Conservation (phyloP, 2,113 vertebrate genomes). For the Amblyopsis rosae region DNA sequence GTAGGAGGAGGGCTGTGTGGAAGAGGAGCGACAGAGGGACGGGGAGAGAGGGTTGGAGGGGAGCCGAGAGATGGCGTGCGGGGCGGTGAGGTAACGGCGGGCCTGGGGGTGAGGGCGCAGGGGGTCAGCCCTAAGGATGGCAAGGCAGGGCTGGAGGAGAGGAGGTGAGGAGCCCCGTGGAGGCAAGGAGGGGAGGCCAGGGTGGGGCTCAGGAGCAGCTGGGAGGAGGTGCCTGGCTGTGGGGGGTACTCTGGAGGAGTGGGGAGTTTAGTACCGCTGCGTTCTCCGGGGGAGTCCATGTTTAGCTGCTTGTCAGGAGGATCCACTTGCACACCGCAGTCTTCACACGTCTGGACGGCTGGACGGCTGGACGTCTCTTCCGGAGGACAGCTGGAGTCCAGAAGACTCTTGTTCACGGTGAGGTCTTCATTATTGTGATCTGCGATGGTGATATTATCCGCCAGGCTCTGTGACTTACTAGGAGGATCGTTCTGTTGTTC, state of each 20-base stretch:
- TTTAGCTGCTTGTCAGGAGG: background rate
- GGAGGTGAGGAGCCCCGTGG: background rate
- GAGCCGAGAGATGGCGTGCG: conserved; percentile 38
- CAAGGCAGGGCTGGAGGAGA: conserved; percentile 26
- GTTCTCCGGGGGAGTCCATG: background rate
- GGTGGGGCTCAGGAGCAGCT: conserved; percentile 47
- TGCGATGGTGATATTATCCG: background rate
- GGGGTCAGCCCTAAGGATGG: conserved; percentile 55
- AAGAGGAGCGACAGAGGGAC: conserved; percentile 5
- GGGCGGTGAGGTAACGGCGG: conserved; percentile 23
- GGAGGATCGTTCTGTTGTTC: background rate
- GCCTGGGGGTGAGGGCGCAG: background rate
- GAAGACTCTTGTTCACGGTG: background rate
- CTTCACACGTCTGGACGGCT: background rate
- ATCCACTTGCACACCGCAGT: background rate
- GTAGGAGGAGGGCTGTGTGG: background rate
- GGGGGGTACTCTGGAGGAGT: background rate
- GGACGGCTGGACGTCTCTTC: conserved; percentile 1
- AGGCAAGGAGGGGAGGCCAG: conserved; percentile 16
- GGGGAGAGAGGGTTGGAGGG: conserved; percentile 38
- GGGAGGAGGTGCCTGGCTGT: background rate
- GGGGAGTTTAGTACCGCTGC: background rate
- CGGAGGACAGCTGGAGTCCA: background rate
- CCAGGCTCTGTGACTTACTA: background rate
- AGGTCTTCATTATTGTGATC: conserved; percentile 1